Percentiles rank a stretch among this genome's conserved stretches.
Conservation (phyloP, 1,140 invertebrate species). For the Polyergus mexicanus region DNA sequence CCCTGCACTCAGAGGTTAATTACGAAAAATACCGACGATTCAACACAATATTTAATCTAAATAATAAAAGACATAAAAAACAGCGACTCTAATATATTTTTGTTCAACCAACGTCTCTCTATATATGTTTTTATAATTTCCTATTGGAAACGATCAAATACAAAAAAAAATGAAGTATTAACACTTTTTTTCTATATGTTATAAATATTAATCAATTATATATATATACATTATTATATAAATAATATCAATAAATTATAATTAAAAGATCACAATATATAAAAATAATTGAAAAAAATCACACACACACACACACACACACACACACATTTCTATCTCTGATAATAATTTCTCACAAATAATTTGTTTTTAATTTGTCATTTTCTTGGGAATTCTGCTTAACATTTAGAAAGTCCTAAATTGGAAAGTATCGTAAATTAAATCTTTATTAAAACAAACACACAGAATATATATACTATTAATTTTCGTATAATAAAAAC, state of each 20-base stretch:
- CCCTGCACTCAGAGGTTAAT: neutral
- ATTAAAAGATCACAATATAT: neutral
- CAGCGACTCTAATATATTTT: neutral
- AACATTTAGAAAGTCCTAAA: neutral
- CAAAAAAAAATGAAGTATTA: too few relatives aligned
- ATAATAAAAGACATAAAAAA: neutral
- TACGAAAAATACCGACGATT: neutral
- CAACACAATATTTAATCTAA: slow-evolving; percentile 8
- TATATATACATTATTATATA: neutral
- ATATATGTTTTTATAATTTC: neutral
- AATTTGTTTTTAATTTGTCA: neutral
- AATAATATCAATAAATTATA: neutral
- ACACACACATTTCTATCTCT: neutral
- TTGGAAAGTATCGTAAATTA: neutral
- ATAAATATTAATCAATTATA: neutral
- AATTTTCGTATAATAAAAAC: slow-evolving; percentile 14
- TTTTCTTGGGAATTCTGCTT: neutral
- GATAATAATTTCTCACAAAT: neutral
- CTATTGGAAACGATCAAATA: too few relatives aligned
- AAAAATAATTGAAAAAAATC: neutral
- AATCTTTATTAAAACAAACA: too few relatives aligned
- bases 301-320: neutral
- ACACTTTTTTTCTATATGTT: neutral
- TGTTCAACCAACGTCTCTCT: neutral
- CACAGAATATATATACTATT: neutral